Percentiles rank a stretch among this genome's conserved stretches.
Evolutionary conservation across 2,888 invertebrate species (phyloP).

Genomic region (Agrochola lychnidis): DNA sequence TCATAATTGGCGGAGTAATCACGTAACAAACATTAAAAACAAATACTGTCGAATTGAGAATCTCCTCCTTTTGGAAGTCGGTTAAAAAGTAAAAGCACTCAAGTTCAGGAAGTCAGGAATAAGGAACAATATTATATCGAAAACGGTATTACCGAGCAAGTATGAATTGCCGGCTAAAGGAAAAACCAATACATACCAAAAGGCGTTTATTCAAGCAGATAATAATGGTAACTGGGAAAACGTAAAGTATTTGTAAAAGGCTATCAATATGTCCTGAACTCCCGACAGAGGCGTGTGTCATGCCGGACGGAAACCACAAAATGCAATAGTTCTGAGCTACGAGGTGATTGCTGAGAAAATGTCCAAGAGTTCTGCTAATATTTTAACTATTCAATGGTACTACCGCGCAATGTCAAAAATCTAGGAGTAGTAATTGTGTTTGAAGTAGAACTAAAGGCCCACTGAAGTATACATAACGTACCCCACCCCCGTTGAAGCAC

Average conservation of each 20-base stretch:
- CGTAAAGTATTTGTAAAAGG: conserved; percentile 10
- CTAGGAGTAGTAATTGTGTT: neutral
- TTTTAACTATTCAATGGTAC: neutral
- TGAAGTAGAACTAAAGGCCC: neutral
- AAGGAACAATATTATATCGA: neutral
- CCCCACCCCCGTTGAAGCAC: neutral
- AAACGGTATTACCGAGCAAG: conserved; percentile 6
- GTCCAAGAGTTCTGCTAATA: neutral
- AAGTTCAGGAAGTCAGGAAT: neutral
- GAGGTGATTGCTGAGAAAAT: neutral
- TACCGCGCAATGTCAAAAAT: neutral
- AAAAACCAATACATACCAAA: conserved; percentile 21
- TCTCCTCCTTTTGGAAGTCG: too few species aligned
- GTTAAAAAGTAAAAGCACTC: neutral
- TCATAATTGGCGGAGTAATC: too few species aligned
- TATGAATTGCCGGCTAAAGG: conserved; percentile 6
- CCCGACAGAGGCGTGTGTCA: neutral
- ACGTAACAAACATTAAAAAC: too few species aligned
- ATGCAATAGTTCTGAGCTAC: neutral
- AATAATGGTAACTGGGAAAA: conserved; percentile 8
- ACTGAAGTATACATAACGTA: neutral
- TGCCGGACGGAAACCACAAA: neutral
- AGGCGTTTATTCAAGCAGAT: conserved; percentile 5
- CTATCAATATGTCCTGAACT: neutral
- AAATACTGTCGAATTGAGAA: too few species aligned